These are phyloP conservation scores for Volucella inanis DNA, from an alignment of 2,888 invertebrate species.

Conservation along the genomic window DNA sequence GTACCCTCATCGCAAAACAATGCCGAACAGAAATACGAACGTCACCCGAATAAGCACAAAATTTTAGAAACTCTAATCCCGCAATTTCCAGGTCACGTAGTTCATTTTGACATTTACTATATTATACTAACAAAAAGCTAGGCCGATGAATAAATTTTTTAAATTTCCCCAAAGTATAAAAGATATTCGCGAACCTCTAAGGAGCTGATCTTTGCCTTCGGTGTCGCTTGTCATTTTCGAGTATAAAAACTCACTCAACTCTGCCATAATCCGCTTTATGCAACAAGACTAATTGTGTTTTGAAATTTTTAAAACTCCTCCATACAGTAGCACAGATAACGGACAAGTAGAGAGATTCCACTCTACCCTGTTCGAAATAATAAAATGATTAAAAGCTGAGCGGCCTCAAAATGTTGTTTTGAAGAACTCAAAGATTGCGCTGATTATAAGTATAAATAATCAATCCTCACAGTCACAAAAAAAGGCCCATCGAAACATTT, in stretches of 20 bases:
- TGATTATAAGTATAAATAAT: conserved; percentile 46
- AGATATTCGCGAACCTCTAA: conserved; percentile 15
- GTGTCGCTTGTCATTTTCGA: conserved; percentile 24
- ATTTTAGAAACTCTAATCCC: conserved; percentile 37
- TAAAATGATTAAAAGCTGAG: conserved; percentile 33
- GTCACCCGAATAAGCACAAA: conserved; percentile 34
- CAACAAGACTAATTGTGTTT: conserved; percentile 25
- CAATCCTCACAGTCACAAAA: conserved; percentile 18
- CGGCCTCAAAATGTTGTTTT: neutral
- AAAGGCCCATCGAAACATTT: conserved; percentile 27
- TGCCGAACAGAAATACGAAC: conserved; percentile 46
- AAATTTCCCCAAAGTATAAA: conserved; percentile 21
- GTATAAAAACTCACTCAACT: conserved; percentile 26
- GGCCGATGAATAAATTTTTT: conserved; percentile 28
- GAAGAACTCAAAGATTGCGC: conserved; percentile 17
- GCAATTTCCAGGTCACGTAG: conserved; percentile 31
- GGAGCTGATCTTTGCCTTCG: conserved; percentile 35
- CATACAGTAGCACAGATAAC: conserved; percentile 32
- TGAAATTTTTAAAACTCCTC: conserved; percentile 22
- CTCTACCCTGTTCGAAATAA: conserved; percentile 27
- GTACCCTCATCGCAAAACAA: conserved; percentile 29
- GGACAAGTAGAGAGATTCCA: conserved; percentile 46
- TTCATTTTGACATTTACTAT: conserved; percentile 37
- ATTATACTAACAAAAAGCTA: conserved; percentile 17
- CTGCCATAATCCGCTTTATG: too few species aligned